A percentile compares a stretch with the other conserved stretches of the same genome.
Conservation (phyloP, 92 coral and sea anemone genomes). For the Scolanthus callimorphus region DNA sequence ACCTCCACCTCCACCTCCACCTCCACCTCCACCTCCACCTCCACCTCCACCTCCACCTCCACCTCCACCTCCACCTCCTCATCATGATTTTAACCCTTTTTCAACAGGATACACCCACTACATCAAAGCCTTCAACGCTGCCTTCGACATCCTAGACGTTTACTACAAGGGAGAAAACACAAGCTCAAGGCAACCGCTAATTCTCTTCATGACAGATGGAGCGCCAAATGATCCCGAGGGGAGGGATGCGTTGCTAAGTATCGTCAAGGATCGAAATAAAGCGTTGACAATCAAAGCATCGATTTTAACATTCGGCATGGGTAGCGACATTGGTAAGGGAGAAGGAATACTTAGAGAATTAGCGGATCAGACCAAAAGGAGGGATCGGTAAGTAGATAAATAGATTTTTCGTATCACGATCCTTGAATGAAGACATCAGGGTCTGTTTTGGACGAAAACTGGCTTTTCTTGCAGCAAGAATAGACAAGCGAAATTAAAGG, state of each 20-base stretch:
- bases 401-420: no score
- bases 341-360: background rate
- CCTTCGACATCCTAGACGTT: slow-evolving; percentile 39
- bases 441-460: no score
- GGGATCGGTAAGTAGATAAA: background rate
- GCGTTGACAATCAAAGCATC: background rate
- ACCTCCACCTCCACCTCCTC: no score
- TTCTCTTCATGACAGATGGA: slow-evolving; percentile 60
- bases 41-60: no score
- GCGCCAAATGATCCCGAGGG: slow-evolving; percentile 24
- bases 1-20: no score
- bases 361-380: background rate
- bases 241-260: background rate
- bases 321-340: background rate
- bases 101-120: slow-evolving; percentile 34
- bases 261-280: background rate
- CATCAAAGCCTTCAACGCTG: slow-evolving; percentile 26
- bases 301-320: background rate
- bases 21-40: no score
- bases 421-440: no score
- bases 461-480: no score
- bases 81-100: no score
- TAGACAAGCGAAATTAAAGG: no score
- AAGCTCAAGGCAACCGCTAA: slow-evolving; percentile 20
- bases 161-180: slow-evolving; percentile 1